Base-by-base conservation (phyloP, 2,113 vertebrate genomes). In the Beaufortia kweichowensis region DNA sequence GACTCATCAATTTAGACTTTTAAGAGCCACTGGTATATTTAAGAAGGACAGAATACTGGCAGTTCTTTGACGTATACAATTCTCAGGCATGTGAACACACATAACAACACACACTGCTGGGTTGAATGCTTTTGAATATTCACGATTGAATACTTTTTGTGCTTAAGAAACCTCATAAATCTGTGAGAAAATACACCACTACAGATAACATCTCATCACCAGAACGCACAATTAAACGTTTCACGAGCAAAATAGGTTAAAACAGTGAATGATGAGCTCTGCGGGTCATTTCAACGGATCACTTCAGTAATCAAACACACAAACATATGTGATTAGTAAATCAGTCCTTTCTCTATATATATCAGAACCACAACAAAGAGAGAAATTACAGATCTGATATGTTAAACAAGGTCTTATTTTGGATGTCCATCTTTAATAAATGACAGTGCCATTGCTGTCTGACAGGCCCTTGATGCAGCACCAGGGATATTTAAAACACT, bases 11-110 rank as follows among this genome's bases (percentile, higher is more conserved):
- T 2, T 50, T 26, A 31, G 19, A 68, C 21, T 41, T 11, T 68
- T 53, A 21, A n/a, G 26, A 68, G 65, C 29, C n/a, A 68, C 66
- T 57, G 60, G 59, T 23, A 33, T 14, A 46, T 3, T 17, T 46
- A 15, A 14, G 15, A 77, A 83, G 73, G 82, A 80, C 75, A 82
- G 82, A 91, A 39, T 83, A 74, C 70, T 82, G 76, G 82, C 75
- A 69, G 80, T 66, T 82, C 69, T 80, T 77, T 79, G 57, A 59
- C 80, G 80, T 53, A 19, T 24, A 43, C 33, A 33, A 15, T 67
- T 61, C 56, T 33, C 65, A 63, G 41, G 41, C 73, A 85, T 53
- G 79, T 79, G 76, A 71, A 71, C 53, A 77, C 64, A 85, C 63
- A 72, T 61, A 1, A 29, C 43, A 21, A 85, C 56, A 80, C 77